A percentile compares a stretch with the other conserved stretches of the same genome.
Evolutionary conservation across 2,888 invertebrate genomes (phyloP).

Genomic region (Drosophila phalerata): DNA sequence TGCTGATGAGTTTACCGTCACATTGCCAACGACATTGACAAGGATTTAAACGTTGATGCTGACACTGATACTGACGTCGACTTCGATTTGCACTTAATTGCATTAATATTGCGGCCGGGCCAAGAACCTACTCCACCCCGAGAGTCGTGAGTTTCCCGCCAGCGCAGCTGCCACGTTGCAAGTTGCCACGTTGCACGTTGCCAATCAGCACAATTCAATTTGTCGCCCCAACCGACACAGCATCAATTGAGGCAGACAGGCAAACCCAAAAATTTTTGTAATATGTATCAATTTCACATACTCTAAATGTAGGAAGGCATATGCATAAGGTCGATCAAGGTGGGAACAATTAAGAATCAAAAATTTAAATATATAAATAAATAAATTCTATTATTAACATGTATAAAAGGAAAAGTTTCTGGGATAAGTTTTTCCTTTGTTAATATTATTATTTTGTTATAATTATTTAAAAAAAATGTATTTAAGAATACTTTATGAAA

Average conservation of each 20-base stretch:
- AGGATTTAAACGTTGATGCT: constrained; percentile 53
- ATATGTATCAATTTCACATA: constrained; percentile 56
- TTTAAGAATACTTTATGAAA: too few species aligned
- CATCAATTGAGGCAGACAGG: constrained; percentile 39
- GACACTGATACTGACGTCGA: constrained; percentile 19
- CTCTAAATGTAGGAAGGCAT: constrained; percentile 1
- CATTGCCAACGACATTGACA: constrained; percentile 34
- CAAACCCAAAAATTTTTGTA: constrained; percentile 36
- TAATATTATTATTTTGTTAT: too few species aligned
- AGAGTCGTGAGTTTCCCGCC: neutral
- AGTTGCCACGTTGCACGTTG: constrained; percentile 1
- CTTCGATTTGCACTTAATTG: constrained; percentile 77
- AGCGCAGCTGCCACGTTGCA: constrained; percentile 15
- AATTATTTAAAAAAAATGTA: too few species aligned
- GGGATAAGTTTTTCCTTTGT: too few species aligned
- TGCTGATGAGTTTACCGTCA: constrained; percentile 67
- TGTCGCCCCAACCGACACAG: constrained; percentile 56
- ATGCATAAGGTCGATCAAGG: neutral
- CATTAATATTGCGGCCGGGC: constrained; percentile 72
- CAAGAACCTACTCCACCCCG: constrained; percentile 37
- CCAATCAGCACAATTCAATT: constrained; percentile 77
- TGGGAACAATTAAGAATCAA: neutral
- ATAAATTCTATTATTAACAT: too few species aligned
- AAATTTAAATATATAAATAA: too few species aligned
- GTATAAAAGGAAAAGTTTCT: too few species aligned